Conservation (phyloP, 2,113 vertebrate species). For the Sarotherodon lohbergeri region DNA sequence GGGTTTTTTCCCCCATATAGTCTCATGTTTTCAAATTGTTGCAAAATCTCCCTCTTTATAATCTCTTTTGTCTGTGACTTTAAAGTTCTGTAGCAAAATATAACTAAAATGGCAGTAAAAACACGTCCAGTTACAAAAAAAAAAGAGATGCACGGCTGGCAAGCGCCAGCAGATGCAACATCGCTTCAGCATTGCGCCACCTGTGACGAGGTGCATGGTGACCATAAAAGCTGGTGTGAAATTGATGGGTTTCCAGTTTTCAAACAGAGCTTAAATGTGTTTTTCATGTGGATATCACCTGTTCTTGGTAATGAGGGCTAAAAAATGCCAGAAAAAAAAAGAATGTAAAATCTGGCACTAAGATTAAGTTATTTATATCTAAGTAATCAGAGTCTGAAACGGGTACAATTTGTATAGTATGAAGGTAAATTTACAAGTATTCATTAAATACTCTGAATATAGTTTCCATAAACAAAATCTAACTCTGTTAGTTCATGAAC, state of each 20-base stretch:
- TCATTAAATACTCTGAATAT: neutral
- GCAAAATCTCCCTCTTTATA: neutral
- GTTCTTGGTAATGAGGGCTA: neutral
- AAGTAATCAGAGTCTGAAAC: neutral
- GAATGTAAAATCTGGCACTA: neutral
- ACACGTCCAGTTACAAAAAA: neutral
- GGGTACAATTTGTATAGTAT: neutral
- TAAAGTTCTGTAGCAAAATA: neutral
- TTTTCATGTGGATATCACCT: neutral
- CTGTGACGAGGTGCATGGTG: neutral
- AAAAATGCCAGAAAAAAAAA: neutral
- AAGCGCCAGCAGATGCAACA: neutral
- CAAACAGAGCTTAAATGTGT: neutral
- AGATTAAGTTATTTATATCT: neutral
- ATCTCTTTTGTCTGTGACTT: neutral
- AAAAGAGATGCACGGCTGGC: neutral
- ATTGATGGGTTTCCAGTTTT: neutral
- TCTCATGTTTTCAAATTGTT: neutral
- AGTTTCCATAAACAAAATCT: neutral
- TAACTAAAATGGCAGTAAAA: neutral
- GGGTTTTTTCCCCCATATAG: neutral
- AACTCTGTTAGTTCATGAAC: neutral
- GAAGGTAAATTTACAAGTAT: neutral
- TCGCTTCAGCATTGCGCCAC: neutral
- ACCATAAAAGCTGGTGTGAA: neutral